Conservation (phyloP, 1,140 invertebrate species). For the Euura lappo region DNA sequence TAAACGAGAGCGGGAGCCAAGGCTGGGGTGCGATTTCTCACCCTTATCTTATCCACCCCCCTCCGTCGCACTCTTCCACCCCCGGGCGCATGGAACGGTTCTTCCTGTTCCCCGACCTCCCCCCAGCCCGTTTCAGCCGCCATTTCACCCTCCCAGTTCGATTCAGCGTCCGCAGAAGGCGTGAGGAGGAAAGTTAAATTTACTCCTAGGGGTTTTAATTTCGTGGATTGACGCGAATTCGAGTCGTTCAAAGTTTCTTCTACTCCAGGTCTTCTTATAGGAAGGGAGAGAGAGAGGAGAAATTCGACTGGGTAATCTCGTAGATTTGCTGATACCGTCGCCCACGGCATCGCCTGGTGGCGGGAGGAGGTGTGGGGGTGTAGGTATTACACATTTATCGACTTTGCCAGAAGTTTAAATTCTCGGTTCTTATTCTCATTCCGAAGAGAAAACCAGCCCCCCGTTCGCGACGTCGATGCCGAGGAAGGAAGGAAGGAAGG, state of each 20-base stretch:
- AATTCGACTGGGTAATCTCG: conserved; percentile 18
- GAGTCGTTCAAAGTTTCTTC: not conserved
- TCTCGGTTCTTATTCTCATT: too few species aligned
- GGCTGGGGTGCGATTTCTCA: conserved; percentile 49
- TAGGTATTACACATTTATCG: conserved; percentile 12
- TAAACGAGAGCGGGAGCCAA: conserved; percentile 38
- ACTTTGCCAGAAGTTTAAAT: not conserved
- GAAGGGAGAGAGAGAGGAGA: not conserved
- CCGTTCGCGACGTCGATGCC: too few species aligned
- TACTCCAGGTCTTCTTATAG: not conserved
- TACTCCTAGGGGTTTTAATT: conserved; percentile 49
- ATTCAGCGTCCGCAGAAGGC: too few species aligned
- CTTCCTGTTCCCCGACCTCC: conserved; percentile 12
- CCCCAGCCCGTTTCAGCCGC: not conserved
- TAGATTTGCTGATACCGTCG: conserved; percentile 21
- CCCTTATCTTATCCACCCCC: conserved; percentile 53
- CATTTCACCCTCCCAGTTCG: not conserved
- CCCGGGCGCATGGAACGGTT: not conserved
- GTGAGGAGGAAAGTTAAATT: conserved; percentile 40
- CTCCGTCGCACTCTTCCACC: conserved; percentile 20
- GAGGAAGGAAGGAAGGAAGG: too few species aligned
- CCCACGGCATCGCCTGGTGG: not conserved
- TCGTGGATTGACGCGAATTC: conserved; percentile 33
- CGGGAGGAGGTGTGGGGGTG: not conserved
- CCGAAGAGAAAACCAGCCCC: too few species aligned